Evolutionary conservation across 2,888 invertebrate genomes (phyloP).

Genomic region (Chorisops tibialis): DNA sequence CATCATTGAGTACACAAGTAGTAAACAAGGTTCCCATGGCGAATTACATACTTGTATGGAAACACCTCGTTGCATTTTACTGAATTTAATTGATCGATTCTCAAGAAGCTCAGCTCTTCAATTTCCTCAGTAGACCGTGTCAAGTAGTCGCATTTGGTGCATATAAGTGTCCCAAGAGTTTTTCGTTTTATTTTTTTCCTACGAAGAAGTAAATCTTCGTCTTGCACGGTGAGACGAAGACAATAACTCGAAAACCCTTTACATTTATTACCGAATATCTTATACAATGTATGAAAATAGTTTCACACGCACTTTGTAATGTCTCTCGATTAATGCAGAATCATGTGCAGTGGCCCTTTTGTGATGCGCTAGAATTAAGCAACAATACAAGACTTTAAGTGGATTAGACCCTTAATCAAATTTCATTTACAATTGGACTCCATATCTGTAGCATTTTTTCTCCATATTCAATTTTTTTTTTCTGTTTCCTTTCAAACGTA

Average conservation of each 20-base stretch:
- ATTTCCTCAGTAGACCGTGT: conserved; percentile 27
- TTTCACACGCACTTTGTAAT: conserved; percentile 28
- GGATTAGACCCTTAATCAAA: conserved; percentile 32
- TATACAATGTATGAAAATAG: conserved; percentile 7
- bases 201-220: too few species aligned
- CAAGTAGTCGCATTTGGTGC: conserved; percentile 7
- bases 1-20: background rate
- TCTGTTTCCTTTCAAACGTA: background rate
- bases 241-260: conserved; percentile 5
- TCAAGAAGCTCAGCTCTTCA: conserved; percentile 26
- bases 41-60: conserved; percentile 6
- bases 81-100: conserved; percentile 31
- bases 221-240: background rate
- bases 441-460: too few species aligned
- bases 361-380: conserved; percentile 29
- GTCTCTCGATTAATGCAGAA: conserved; percentile 32
- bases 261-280: background rate
- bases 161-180: background rate
- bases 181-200: too few species aligned
- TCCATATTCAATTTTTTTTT: background rate
- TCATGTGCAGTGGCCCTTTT: conserved; percentile 30
- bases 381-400: conserved; percentile 29
- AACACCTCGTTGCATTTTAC: conserved; percentile 30
- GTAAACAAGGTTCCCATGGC: background rate
- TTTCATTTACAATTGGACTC: conserved; percentile 22